Base-by-base conservation (phyloP, 2,888 invertebrate genomes). In the Euphydryas editha region DNA sequence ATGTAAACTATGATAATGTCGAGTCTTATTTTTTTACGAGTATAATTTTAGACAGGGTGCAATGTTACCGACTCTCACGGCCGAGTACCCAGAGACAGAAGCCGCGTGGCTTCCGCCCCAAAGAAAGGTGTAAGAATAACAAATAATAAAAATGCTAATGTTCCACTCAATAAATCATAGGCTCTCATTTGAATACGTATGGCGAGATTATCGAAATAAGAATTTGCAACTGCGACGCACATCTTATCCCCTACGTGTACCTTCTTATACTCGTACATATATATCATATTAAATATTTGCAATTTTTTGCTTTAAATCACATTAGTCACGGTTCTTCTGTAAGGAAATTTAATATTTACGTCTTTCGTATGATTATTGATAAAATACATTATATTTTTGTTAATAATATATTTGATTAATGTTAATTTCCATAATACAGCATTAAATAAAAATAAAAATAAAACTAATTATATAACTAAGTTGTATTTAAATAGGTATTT, bases 101-200 rank as follows among this genome's bases (percentile, higher is more conserved):
- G 90, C 90, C 90, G 86, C 92, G 90, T 90, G 91, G 88, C 92
- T 92, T 90, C 92, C 92, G 90, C 89, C 90, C 91, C 80, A 83
- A 76, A 81, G 81, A 87, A 88, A 89, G 87, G 88, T 88, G 88
- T 87, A 92, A 93, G 88, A 93, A 93, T 93, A 93, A 93, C 93
- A 93, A 93, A 93, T 93, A 93, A 93, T 93, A 92, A 93, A 93
- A 92, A 93, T 93, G 93, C 86, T 88, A 93, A 93, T 93, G 90
- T 91, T 92, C 93, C 93, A 93, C 93, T 93, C 93, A 91, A 93
- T 93, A 93, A 93, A 93, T 93, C 93, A 93, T 90, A 88, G 87
- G 86, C 78, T 81, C 90, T 92, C 91, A 92, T 93, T 92, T 92
- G 91, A 90, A 92, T 92, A 89, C 88, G 81, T 89, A 90, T 91